These are phyloP conservation scores for Neomicropteryx cornuta DNA, from an alignment of 1,140 invertebrate genomes.

Conservation along the genomic window DNA sequence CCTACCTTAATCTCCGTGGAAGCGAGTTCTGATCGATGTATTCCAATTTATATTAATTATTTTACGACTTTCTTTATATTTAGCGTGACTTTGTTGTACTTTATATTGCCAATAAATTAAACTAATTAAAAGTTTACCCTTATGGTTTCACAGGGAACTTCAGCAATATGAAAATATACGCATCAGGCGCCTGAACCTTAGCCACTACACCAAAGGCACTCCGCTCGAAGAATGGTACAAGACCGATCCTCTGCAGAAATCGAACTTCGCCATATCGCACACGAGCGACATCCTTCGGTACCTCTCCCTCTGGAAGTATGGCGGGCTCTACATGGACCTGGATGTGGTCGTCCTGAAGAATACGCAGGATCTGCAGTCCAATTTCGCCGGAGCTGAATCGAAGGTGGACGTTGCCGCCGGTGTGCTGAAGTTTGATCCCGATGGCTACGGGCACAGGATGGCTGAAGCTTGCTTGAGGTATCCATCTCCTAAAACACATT, in stretches of 20 bases:
- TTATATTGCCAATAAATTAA: too few species aligned
- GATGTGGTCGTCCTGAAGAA: conserved; percentile 59
- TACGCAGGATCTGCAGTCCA: conserved; percentile 42
- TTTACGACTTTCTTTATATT: too few species aligned
- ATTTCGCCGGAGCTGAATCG: conserved; percentile 56
- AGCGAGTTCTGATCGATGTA: too few species aligned
- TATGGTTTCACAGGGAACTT: conserved; percentile 20
- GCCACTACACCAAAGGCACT: conserved; percentile 44
- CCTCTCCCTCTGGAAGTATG: conserved; percentile 62
- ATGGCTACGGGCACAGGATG: conserved; percentile 42
- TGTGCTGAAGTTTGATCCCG: conserved; percentile 47
- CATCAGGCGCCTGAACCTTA: conserved; percentile 41
- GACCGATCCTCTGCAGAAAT: conserved; percentile 40
- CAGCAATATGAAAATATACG: conserved; percentile 45
- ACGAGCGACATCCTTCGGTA: conserved; percentile 59
- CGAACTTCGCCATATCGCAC: conserved; percentile 46
- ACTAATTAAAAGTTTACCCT: too few species aligned
- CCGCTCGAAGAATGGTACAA: conserved; percentile 48
- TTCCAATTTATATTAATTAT: too few species aligned
- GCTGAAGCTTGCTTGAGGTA: conserved; percentile 44
- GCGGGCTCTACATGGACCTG: conserved; percentile 67
- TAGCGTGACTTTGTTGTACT: too few species aligned
- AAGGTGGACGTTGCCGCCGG: conserved; percentile 48
- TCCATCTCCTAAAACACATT: background rate
- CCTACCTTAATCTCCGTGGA: too few species aligned